phyloP scores from a whole-genome alignment of 2,797 vertebrate genomes.

The Decapterus maruadsi region DNA sequence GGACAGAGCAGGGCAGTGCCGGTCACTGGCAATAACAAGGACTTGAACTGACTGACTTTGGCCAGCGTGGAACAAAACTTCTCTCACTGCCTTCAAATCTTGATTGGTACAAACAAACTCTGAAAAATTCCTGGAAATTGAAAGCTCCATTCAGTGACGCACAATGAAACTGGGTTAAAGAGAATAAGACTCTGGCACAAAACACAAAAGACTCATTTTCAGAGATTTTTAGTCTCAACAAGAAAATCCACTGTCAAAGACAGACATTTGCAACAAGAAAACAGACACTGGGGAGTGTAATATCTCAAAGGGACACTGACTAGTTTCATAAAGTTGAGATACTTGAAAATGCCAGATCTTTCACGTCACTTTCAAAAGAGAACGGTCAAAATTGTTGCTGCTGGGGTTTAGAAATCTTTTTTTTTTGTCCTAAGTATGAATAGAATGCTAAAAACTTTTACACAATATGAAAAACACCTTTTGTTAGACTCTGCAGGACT shows the following conservation, averaged over 20 bases:
- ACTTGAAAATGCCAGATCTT: slow-evolving; percentile 3
- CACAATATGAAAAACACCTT: neutral
- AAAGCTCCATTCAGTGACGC: slow-evolving; percentile 32
- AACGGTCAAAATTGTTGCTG: neutral
- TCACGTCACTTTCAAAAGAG: neutral
- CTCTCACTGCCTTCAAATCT: slow-evolving; percentile 17
- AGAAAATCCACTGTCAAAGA: slow-evolving; percentile 39
- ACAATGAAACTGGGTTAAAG: slow-evolving; percentile 39
- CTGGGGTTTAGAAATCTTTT: neutral
- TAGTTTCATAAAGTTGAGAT: neutral
- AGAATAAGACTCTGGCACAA: slow-evolving; percentile 33
- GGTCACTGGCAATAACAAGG: slow-evolving; percentile 5
- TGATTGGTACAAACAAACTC: slow-evolving; percentile 34
- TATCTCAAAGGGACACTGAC: slow-evolving; percentile 14
- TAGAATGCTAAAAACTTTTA: neutral
- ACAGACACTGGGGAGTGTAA: slow-evolving; percentile 4
- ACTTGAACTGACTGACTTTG: slow-evolving; percentile 14
- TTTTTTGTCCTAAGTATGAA: neutral
- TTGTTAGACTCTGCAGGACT: neutral
- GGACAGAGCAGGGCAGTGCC: neutral
- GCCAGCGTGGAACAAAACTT: neutral
- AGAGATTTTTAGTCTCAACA: slow-evolving; percentile 19
- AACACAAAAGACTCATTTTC: slow-evolving; percentile 32
- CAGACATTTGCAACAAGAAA: neutral
- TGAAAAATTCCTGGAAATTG: slow-evolving; percentile 36